A percentile compares a stretch with the other conserved stretches of the same genome.
Evolutionary conservation across 2,888 invertebrate species (phyloP).

Genomic region (Nemapogon koenigi): DNA sequence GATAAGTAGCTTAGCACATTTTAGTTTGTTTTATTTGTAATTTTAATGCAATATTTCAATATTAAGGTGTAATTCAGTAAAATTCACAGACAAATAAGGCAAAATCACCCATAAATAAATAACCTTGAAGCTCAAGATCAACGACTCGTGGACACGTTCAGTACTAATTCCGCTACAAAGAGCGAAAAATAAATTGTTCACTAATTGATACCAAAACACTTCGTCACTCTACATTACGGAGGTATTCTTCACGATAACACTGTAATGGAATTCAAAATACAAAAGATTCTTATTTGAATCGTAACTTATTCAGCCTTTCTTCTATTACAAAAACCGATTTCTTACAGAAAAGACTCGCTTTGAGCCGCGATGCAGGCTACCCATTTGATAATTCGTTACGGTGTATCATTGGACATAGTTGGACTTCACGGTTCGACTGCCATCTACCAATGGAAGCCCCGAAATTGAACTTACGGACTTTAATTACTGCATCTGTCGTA

Average conservation of each 20-base stretch:
- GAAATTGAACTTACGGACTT: conserved; percentile 7
- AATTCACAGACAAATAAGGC: too few species aligned
- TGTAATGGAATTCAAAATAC: conserved; percentile 18
- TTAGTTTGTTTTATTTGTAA: too few species aligned
- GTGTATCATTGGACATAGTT: conserved; percentile 7
- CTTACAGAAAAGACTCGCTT: conserved; percentile 6
- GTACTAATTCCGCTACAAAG: conserved; percentile 4
- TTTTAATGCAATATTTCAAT: too few species aligned
- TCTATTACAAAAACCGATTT: conserved; percentile 18
- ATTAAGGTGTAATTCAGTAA: too few species aligned
- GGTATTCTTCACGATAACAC: background rate
- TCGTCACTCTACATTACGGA: conserved; percentile 7
- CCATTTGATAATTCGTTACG: conserved; percentile 9
- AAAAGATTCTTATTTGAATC: conserved; percentile 37
- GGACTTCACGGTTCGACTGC: conserved; percentile 4
- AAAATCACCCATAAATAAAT: too few species aligned
- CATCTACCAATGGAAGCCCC: conserved; percentile 5
- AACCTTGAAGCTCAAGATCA: conserved; percentile 7
- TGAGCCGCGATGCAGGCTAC: conserved; percentile 6
- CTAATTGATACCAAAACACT: conserved; percentile 9
- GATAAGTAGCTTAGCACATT: too few species aligned
- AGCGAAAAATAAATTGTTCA: conserved; percentile 6
- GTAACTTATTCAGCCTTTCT: conserved; percentile 25
- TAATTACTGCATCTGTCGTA: conserved; percentile 8
- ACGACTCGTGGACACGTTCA: conserved; percentile 5